Evolutionary conservation across 2,888 invertebrate genomes (phyloP), one percentile per base, ranked within the genome.

Genomic region (Platycheirus rosarum): DNA sequence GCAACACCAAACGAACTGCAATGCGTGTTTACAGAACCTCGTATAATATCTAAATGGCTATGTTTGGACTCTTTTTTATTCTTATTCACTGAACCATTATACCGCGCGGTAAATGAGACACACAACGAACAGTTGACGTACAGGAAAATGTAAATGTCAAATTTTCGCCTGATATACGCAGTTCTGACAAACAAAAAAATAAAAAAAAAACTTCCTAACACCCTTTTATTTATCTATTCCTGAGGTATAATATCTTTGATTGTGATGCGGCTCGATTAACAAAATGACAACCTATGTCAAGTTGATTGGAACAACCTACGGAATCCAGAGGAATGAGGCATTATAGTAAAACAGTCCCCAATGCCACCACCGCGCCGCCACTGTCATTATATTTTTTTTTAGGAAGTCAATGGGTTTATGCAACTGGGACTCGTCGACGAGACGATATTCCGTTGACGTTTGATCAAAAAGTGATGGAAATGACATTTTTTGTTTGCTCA

Each of bases 281-380:
- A 65, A 79, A 66, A 75, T 63, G 65, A 65, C 65, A 79, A 74
- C 79, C 75, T 63, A 65, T 80, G 80, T 51, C 76, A 70, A 70
- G 76, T 75, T 75, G 79, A 70, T 51, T 42, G 40, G 42, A 42
- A 60, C 42, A 37, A 60, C 23, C n/a, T 40, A 60, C 7, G 14
- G 4, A 44, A 16, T 0, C 7, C 7, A 23, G 3, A 6, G 23
- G 8, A 6, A 32, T 0, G 9, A 26, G n/a, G 40, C 3, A 35
- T 3, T 29, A 9, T 4, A 26, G 23, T 3, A 23, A 23, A 60
- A 0, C n/a, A 44, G n/a, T 26, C 29, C 26, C 40, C 44, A 49
- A 57, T 57, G 69, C 29, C 62, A 63, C 57, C 26, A 53, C 26
- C 26, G 8, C 23, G 37, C 37, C 18, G 37, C 49, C 66, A 40